A percentile compares a stretch with the other conserved stretches of the same genome.
Conservation (phyloP, 2,113 vertebrate genomes). For the Aplodontia rufa region DNA sequence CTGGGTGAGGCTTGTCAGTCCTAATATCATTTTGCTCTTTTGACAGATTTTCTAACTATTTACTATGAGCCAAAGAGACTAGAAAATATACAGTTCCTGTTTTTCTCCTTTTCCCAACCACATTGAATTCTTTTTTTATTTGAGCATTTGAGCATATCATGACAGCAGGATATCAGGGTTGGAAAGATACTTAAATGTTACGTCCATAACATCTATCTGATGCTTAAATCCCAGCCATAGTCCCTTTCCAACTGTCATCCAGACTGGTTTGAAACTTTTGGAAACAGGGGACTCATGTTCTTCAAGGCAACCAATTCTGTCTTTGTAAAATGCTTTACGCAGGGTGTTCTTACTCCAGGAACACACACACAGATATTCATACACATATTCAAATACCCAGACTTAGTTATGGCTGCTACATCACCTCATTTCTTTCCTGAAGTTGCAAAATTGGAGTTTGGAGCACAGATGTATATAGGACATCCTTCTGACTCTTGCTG, state of each 20-base stretch:
- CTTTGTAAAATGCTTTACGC: neutral
- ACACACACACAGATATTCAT: neutral
- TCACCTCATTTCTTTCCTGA: neutral
- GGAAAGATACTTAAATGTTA: constrained; percentile 9
- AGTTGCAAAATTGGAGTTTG: neutral
- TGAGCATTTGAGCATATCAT: neutral
- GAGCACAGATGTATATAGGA: neutral
- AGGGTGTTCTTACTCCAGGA: neutral
- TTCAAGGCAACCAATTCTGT: neutral
- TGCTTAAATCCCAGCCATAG: neutral
- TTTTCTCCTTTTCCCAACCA: neutral
- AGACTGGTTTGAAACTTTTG: neutral
- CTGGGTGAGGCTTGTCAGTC: constrained; percentile 46
- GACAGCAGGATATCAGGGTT: neutral
- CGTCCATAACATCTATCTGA: neutral
- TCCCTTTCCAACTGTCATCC: neutral
- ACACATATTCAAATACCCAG: neutral
- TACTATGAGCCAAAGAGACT: constrained; percentile 26
- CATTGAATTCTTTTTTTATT: neutral
- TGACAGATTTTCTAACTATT: constrained; percentile 46
- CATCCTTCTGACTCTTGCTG: neutral
- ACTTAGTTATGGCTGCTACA: neutral
- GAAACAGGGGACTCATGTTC: neutral
- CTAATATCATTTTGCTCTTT: constrained; percentile 59
- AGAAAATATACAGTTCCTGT: neutral